Base-by-base conservation (phyloP, 2,113 vertebrate species). In the Sialia sialis region DNA sequence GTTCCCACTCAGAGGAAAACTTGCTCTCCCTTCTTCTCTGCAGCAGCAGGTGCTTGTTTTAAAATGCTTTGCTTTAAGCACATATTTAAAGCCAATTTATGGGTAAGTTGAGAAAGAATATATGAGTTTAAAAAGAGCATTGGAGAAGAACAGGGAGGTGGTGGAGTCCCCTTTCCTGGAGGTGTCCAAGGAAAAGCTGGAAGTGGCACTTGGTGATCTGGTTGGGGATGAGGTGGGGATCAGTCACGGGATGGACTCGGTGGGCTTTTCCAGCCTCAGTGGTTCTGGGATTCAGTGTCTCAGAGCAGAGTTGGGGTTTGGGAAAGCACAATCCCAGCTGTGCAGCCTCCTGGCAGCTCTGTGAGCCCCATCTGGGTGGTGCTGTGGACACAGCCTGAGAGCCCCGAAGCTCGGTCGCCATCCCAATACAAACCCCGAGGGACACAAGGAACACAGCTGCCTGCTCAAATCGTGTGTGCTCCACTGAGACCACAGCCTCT, bases 181-280 rank as follows among this genome's bases (percentile, higher is more conserved):
- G 58, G 36, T 2, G 18, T 23, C 44, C 44, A 22, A 36, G 58
- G 58, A 4, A 41, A 26, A 41, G 4, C 17, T 32, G 52, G 21
- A 22, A 0, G 1, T 32, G 51, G 52, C 36, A 36, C 25, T 32
- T 4, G 13, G 36, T 13, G 82, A 23, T 34, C 34, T 30, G 25
- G 13, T 26, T 49, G 43, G 51, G 34, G 30, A 7, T 0, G 1
- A 54, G 25, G 30, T 10, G 11, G 10, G 36, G 14, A 36, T 51
- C 0, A 0, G 30, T 10, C 75, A 32, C 3, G 0, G 43, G 30
- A 13, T 23, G 36, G 51, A 32, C 26, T 64, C 3, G 0, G 11
- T 23, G 58, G 26, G 32, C 16, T 73, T 51, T 73, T 44, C 22
- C 43, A n/a, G 30, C 67, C 36, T 51, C 22, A 23, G 38, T 2